These are phyloP conservation scores for Meteorus colon DNA, from an alignment of 2,888 invertebrate genomes.

Conservation along the genomic window DNA sequence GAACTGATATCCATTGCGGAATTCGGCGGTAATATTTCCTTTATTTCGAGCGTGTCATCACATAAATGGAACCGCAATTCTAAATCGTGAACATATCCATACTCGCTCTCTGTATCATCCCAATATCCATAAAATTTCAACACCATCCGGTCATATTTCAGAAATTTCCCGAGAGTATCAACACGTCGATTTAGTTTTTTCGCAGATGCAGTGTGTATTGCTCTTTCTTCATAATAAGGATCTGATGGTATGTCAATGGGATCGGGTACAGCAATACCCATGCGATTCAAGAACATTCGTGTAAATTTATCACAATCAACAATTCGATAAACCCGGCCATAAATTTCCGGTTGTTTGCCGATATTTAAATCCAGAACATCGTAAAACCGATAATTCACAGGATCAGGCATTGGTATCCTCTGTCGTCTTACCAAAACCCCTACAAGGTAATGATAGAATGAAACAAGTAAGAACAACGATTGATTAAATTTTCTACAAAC, in stretches of 20 bases:
- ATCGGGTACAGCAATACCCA: conserved; percentile 89
- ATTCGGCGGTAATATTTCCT: conserved; percentile 81
- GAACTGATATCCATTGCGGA: conserved; percentile 83
- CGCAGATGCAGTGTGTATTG: conserved; percentile 61
- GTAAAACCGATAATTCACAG: conserved; percentile 84
- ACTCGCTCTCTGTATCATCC: conserved; percentile 87
- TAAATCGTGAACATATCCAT: conserved; percentile 85
- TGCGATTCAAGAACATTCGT: conserved; percentile 85
- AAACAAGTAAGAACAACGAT: too few relatives aligned
- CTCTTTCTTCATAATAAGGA: conserved; percentile 62
- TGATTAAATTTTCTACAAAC: too few relatives aligned
- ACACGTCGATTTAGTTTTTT: conserved; percentile 77
- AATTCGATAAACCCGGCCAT: conserved; percentile 87
- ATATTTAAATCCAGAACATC: conserved; percentile 92
- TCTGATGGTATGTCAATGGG: conserved; percentile 77
- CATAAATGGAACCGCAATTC: conserved; percentile 89
- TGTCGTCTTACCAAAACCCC: conserved; percentile 89
- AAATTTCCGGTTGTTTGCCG: conserved; percentile 85
- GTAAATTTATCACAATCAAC: conserved; percentile 92
- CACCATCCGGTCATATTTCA: conserved; percentile 86
- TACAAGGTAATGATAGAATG: conserved; percentile 61
- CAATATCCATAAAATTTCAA: conserved; percentile 90
- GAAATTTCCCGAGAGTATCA: conserved; percentile 85
- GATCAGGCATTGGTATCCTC: conserved; percentile 83
- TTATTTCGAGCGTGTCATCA: conserved; percentile 92